phyloP scores from a whole-genome alignment of 1,140 invertebrate species.

The Drosophila repleta region DNA sequence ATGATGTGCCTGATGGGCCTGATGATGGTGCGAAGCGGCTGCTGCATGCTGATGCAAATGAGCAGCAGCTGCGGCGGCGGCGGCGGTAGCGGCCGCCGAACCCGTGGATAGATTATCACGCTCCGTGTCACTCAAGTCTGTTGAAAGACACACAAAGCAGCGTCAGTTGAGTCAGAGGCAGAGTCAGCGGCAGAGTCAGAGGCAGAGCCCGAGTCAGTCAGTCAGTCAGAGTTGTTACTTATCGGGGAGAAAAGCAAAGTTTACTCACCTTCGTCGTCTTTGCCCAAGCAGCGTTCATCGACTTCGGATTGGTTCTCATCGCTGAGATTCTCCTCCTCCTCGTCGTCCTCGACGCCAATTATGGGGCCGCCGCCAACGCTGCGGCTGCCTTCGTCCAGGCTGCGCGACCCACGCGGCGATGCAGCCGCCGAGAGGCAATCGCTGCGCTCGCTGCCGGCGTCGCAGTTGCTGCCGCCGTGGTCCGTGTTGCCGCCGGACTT shows the following conservation, averaged over 20 bases:
- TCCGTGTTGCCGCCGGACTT: slow-evolving; percentile 88
- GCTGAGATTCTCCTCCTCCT: slow-evolving; percentile 93
- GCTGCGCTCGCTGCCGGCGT: slow-evolving; percentile 85
- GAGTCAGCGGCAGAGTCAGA: background rate
- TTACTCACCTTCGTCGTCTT: slow-evolving; percentile 91
- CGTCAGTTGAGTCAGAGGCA: background rate
- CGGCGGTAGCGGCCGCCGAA: slow-evolving; percentile 69
- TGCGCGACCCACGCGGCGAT: slow-evolving; percentile 83
- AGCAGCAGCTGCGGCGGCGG: slow-evolving; percentile 65
- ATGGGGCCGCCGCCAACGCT: slow-evolving; percentile 86
- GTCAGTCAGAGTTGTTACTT: slow-evolving; percentile 35
- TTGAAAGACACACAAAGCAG: slow-evolving; percentile 85
- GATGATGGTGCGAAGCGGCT: slow-evolving; percentile 56
- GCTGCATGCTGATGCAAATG: slow-evolving; percentile 74
- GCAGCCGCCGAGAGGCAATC: slow-evolving; percentile 85
- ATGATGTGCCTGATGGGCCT: slow-evolving; percentile 70
- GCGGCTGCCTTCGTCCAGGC: slow-evolving; percentile 80
- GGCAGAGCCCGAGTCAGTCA: slow-evolving; percentile 17
- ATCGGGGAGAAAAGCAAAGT: slow-evolving; percentile 57
- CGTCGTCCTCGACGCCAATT: slow-evolving; percentile 85
- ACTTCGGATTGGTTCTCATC: slow-evolving; percentile 89
- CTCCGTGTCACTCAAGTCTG: slow-evolving; percentile 82
- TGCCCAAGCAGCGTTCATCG: slow-evolving; percentile 87
- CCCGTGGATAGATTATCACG: slow-evolving; percentile 82
- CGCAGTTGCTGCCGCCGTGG: slow-evolving; percentile 85